A percentile compares a stretch with the other conserved stretches of the same genome.
Conservation (phyloP, 1,140 invertebrate genomes). For the Drosophila equinoxialis region DNA sequence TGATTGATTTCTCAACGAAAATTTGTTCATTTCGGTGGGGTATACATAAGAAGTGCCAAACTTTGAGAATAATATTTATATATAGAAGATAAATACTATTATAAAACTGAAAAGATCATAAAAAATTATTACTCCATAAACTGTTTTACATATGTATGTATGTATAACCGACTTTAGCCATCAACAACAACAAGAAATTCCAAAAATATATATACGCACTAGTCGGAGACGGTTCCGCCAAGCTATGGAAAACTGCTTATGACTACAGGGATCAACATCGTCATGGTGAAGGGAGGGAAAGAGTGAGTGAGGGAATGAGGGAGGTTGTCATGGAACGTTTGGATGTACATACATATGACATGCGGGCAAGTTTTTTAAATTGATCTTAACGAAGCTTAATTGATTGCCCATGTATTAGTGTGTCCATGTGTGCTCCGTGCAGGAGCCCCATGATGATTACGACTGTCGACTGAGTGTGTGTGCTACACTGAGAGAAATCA, state of each 20-base stretch:
- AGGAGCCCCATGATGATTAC: slow-evolving; percentile 34
- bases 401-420: slow-evolving; percentile 68
- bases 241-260: slow-evolving; percentile 10
- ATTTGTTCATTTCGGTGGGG: not conserved
- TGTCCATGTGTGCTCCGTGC: slow-evolving; percentile 39
- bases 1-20: not conserved
- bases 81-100: not conserved
- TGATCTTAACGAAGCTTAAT: slow-evolving; percentile 83
- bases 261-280: not conserved
- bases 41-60: slow-evolving; percentile 8
- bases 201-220: slow-evolving; percentile 50
- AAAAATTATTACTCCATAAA: slow-evolving; percentile 3
- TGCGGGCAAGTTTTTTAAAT: slow-evolving; percentile 81
- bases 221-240: slow-evolving; percentile 33
- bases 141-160: not conserved
- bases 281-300: slow-evolving; percentile 13
- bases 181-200: slow-evolving; percentile 39
- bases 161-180: not conserved
- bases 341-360: slow-evolving; percentile 44
- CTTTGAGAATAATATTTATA: not conserved
- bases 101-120: not conserved
- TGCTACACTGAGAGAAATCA: slow-evolving; percentile 46
- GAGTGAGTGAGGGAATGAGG: not conserved
- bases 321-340: slow-evolving; percentile 10
- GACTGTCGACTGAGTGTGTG: slow-evolving; percentile 35